phyloP scores from a whole-genome alignment of 2,113 vertebrate genomes.

The Anarrhichthys ocellatus region DNA sequence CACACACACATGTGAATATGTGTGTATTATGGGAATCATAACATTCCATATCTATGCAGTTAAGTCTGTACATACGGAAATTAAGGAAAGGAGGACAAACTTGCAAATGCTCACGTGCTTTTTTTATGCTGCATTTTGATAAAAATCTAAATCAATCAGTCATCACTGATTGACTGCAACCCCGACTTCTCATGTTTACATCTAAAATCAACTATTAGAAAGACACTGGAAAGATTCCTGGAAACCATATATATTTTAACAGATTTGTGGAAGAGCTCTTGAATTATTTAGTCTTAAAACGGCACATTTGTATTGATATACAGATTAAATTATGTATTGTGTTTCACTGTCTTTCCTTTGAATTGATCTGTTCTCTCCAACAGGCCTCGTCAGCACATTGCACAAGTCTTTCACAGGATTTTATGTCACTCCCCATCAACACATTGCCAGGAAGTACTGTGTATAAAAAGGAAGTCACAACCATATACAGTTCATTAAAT shows the following conservation, averaged over 20 bases:
- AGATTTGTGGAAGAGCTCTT: slow-evolving; percentile 52
- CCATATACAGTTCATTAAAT: background rate
- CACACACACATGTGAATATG: background rate
- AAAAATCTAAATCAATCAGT: background rate
- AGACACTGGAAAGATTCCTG: slow-evolving; percentile 41
- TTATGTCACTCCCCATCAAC: slow-evolving; percentile 28
- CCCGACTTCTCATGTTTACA: background rate
- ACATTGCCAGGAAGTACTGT: slow-evolving; percentile 42
- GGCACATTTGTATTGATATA: slow-evolving; percentile 64
- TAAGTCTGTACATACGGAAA: background rate
- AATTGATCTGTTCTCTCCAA: slow-evolving; percentile 71
- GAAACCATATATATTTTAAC: slow-evolving; percentile 47
- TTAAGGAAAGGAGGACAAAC: background rate
- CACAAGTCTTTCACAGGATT: slow-evolving; percentile 48
- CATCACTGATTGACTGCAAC: background rate
- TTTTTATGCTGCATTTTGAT: background rate
- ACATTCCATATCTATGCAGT: background rate
- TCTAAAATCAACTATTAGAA: slow-evolving; percentile 32
- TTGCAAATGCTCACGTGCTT: background rate
- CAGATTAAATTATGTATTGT: slow-evolving; percentile 63
- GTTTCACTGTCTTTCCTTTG: slow-evolving; percentile 69
- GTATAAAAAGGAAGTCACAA: background rate
- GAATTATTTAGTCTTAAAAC: slow-evolving; percentile 77
- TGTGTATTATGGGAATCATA: background rate
- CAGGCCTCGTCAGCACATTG: slow-evolving; percentile 40